phyloP scores from a whole-genome alignment of 92 coral and sea anemone species.

The Ricordea florida region DNA sequence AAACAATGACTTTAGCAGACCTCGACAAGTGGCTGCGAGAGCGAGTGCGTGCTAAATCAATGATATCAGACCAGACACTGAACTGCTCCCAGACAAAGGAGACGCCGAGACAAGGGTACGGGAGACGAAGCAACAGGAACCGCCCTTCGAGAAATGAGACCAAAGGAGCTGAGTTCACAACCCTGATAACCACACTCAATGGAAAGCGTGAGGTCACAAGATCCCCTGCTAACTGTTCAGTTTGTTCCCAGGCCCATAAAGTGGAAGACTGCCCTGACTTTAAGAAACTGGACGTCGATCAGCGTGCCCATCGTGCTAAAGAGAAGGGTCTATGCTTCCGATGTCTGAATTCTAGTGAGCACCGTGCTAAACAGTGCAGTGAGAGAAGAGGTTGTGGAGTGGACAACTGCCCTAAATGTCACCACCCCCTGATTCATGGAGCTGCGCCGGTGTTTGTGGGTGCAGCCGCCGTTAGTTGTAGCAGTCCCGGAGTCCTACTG shows the following conservation, averaged over 20 bases:
- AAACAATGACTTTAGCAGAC: conserved; percentile 6
- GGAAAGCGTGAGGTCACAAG: neutral
- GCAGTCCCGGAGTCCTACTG: no score
- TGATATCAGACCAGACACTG: conserved; percentile 22
- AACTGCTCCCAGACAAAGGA: neutral
- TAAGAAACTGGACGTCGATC: conserved; percentile 15
- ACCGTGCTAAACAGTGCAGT: conserved; percentile 41
- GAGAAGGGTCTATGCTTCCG: conserved; percentile 27
- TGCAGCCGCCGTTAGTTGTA: no score
- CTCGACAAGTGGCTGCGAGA: conserved; percentile 45
- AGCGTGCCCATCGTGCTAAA: conserved; percentile 39
- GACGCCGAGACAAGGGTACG: conserved; percentile 1
- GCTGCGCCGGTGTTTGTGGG: no score
- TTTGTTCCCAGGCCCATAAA: conserved; percentile 11
- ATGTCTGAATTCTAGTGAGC: conserved; percentile 39
- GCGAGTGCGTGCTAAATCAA: conserved; percentile 41
- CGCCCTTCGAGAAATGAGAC: neutral
- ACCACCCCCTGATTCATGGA: conserved; percentile 51
- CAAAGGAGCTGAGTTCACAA: neutral
- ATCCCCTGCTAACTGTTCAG: neutral
- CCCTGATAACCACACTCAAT: neutral
- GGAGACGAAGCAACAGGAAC: neutral
- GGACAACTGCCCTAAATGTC: conserved; percentile 38
- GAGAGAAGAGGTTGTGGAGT: conserved; percentile 28
- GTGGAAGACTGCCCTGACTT: conserved; percentile 13